These are phyloP conservation scores for Acrossocheilus fasciatus DNA, from an alignment of 2,797 vertebrate species.

Conservation along the genomic window DNA sequence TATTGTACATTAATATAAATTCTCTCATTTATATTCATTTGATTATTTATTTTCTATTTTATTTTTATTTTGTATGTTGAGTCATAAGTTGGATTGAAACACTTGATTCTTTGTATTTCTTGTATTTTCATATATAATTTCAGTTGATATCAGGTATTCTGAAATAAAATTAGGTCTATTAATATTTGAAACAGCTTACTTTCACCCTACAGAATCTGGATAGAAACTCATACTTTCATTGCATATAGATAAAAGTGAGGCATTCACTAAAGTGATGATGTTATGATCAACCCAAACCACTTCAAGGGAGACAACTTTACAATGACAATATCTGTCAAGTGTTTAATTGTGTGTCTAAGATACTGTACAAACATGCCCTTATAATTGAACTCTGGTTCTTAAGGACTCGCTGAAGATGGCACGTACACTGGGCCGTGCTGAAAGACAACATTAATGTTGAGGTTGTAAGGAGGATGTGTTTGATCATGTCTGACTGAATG, in stretches of 20 bases:
- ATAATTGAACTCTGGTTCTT: background rate
- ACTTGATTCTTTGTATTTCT: background rate
- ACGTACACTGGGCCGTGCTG: conserved; percentile 34
- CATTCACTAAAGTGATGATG: background rate
- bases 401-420: conserved; percentile 28
- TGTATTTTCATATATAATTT: too few species aligned
- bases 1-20: too few species aligned
- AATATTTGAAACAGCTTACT: background rate
- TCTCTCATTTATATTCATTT: background rate
- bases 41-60: background rate
- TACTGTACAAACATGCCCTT: conserved; percentile 44
- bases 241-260: background rate
- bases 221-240: background rate
- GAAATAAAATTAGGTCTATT: background rate
- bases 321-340: conserved; percentile 16
- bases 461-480: conserved; percentile 35
- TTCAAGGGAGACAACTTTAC: background rate
- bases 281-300: background rate
- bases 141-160: background rate
- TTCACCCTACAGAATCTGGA: background rate
- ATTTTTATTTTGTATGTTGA: background rate
- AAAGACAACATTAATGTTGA: conserved; percentile 39
- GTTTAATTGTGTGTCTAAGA: conserved; percentile 10
- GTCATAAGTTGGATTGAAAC: too few species aligned
- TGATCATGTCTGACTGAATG: conserved; percentile 27